These are phyloP conservation scores for Tenthredo scrophulariae DNA, from an alignment of 2,888 invertebrate species.

Conservation along the genomic window DNA sequence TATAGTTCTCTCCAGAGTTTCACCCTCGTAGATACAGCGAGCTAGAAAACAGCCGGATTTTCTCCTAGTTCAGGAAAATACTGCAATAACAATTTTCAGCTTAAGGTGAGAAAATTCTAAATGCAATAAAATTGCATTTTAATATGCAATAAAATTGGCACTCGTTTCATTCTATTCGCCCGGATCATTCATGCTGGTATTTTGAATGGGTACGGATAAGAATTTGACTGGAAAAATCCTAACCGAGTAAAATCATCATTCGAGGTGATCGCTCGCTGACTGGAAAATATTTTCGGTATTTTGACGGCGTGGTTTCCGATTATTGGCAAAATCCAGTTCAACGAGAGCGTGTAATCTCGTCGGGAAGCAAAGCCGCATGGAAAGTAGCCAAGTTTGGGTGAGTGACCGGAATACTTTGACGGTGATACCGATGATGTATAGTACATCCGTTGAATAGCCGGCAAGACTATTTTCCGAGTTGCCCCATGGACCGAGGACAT, in stretches of 20 bases:
- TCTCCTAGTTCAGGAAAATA: not conserved
- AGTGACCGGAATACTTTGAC: conserved; percentile 38
- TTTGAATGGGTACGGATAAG: no score
- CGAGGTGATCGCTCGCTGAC: not conserved
- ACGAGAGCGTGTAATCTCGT: conserved; percentile 9
- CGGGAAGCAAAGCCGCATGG: not conserved
- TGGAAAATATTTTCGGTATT: not conserved
- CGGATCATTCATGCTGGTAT: no score
- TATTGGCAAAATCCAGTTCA: conserved; percentile 1
- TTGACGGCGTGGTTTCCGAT: not conserved
- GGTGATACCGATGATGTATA: conserved; percentile 6
- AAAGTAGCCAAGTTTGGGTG: conserved; percentile 14
- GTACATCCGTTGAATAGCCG: conserved; percentile 2
- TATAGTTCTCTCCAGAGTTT: not conserved
- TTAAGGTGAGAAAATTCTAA: not conserved
- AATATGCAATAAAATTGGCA: no score
- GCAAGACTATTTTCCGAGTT: not conserved
- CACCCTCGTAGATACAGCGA: not conserved
- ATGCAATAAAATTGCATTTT: no score
- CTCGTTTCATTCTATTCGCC: no score
- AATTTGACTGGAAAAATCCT: not conserved
- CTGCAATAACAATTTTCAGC: not conserved
- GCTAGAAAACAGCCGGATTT: not conserved
- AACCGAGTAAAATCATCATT: not conserved
- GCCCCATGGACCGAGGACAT: not conserved